A percentile compares a stretch with the other conserved stretches of the same genome.
Conservation (phyloP, 2,797 vertebrate genomes). For the Echiichthys vipera region DNA sequence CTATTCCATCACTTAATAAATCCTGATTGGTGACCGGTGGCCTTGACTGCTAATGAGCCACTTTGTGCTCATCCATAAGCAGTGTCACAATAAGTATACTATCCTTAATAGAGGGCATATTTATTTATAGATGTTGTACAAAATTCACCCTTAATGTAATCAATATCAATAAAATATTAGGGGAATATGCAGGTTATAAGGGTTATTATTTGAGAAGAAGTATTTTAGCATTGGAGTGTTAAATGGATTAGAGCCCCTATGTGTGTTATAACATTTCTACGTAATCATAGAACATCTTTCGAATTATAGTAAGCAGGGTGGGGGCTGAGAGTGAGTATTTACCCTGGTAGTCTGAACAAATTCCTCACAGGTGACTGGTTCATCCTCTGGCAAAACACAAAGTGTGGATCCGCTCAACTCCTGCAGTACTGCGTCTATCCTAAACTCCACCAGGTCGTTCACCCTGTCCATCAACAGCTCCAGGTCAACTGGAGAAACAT, state of each 20-base stretch:
- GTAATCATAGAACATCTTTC: constrained; percentile 1
- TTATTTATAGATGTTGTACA: background rate
- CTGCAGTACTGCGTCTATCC: constrained; percentile 90
- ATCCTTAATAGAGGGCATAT: background rate
- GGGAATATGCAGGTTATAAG: background rate
- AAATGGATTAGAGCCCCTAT: background rate
- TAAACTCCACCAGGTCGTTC: constrained; percentile 92
- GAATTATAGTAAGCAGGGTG: background rate
- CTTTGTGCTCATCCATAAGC: background rate
- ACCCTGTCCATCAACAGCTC: constrained; percentile 90
- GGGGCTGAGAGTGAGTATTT: constrained; percentile 14
- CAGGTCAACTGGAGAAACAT: constrained; percentile 82
- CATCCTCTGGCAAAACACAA: constrained; percentile 89
- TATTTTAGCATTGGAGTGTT: background rate
- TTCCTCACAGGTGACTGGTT: constrained; percentile 89
- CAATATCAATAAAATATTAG: background rate
- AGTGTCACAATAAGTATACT: background rate
- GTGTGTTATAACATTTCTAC: background rate
- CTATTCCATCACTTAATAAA: background rate
- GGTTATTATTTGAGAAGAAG: background rate
- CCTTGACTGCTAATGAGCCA: background rate
- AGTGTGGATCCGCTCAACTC: constrained; percentile 88
- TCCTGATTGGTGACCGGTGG: background rate
- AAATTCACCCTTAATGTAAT: background rate
- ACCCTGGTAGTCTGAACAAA: constrained; percentile 94